phyloP scores from a whole-genome alignment of 2,113 vertebrate genomes.

The Sciurus niger region DNA sequence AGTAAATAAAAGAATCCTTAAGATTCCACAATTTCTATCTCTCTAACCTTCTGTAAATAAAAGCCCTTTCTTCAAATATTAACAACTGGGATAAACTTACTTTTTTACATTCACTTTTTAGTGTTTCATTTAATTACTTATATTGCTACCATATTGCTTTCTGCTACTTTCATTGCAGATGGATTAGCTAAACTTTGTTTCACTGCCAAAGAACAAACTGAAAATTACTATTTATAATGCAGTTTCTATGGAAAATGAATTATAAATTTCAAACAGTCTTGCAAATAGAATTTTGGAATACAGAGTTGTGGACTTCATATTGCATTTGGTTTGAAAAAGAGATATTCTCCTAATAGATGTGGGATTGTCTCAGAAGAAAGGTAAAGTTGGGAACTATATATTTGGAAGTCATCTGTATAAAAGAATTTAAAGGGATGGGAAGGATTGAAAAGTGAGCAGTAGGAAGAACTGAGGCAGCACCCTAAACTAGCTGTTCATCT shows the following conservation, averaged over 20 bases:
- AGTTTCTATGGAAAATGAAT: conserved; percentile 85
- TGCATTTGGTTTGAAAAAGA: conserved; percentile 65
- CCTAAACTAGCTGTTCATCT: background rate
- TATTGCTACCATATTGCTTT: conserved; percentile 72
- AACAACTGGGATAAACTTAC: background rate
- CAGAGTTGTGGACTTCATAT: conserved; percentile 39
- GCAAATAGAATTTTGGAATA: conserved; percentile 70
- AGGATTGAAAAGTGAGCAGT: background rate
- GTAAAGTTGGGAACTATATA: background rate
- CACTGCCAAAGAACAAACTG: conserved; percentile 75
- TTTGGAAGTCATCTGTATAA: conserved; percentile 34
- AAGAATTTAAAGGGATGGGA: background rate
- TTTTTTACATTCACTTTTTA: conserved; percentile 52
- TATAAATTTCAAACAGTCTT: conserved; percentile 77
- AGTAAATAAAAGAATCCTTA: background rate
- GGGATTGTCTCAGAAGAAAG: conserved; percentile 40
- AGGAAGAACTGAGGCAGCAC: background rate
- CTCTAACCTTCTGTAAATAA: background rate
- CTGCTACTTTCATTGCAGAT: conserved; percentile 79
- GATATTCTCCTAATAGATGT: conserved; percentile 38
- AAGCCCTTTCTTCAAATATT: conserved; percentile 42
- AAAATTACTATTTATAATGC: conserved; percentile 82
- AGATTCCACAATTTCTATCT: background rate
- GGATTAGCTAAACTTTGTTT: conserved; percentile 78
- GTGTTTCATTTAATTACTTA: conserved; percentile 69